Evolutionary conservation across 2,888 invertebrate species (phyloP), one percentile per base, ranked within the genome.

Genomic region (Rhagonycha lutea): DNA sequence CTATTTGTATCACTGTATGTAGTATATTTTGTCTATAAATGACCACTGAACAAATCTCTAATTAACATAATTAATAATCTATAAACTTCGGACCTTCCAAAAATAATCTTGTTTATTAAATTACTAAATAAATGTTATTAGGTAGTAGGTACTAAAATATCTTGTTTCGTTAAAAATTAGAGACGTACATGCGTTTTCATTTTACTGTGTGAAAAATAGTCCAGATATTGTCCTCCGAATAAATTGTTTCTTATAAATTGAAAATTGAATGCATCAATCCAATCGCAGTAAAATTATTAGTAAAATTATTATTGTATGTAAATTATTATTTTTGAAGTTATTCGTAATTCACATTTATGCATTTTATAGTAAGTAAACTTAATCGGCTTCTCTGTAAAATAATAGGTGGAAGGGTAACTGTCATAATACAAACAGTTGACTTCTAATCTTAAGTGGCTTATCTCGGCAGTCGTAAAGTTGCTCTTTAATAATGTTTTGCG

Each of bases 391-490:
- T 61, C 72, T 72, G 65, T 67, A 70, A 70, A 72, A 32, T 70
- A 60, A 70, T 77, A 32, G 74, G 77, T 72, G 77, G 77, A 77
- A 77, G 77, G 77, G 77, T 69, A 70, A 74, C 70, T 69, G 47
- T 69, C 62, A 28, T 68, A 69, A 24, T 69, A 74, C 74, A 74
- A 74, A 76, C 76, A 74, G 73, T 74, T 75, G 67, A 73, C 76
- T 76, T 76, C 29, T 76, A 76, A 76, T 73, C 76, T 68, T 71
- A 71, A 71, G 76, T 74, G 70, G 26, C 26, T 71, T 70, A 70
- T 70, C 73, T 73, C 61, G 68, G 68, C 71, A 76, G 76, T 76
- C 76, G 28, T 28, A 72, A 28, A 24, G 68, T 73, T 68, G 70
- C 62, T 24, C 24, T 65, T 24, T 65, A 65, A 65, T 24, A n/a